Conservation (phyloP, 2,113 vertebrate genomes). For the Marcusenius ussheri region DNA sequence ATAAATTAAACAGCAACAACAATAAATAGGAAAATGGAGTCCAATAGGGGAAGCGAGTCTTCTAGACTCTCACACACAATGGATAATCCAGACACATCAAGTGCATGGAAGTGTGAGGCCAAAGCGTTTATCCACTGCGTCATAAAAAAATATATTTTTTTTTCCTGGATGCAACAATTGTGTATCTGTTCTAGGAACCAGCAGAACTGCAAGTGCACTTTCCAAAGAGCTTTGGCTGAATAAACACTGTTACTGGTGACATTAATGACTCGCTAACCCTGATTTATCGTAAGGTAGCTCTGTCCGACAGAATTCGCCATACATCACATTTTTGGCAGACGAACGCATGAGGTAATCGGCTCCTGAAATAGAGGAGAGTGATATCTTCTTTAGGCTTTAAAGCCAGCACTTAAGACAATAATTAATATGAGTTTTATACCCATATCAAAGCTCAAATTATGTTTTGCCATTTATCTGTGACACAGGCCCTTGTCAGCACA, state of each 20-base stretch:
- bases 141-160: neutral
- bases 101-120: neutral
- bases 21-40: neutral
- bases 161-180: neutral
- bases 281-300: constrained; percentile 24
- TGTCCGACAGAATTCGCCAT: constrained; percentile 18
- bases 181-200: neutral
- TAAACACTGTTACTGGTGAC: constrained; percentile 19
- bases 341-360: constrained; percentile 56
- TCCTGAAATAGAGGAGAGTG: constrained; percentile 53
- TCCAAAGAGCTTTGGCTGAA: constrained; percentile 15
- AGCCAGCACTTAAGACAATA: constrained; percentile 65
- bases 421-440: constrained; percentile 66
- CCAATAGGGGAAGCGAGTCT: neutral
- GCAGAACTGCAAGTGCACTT: neutral
- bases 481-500: constrained; percentile 50
- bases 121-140: neutral
- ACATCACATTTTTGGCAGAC: constrained; percentile 42
- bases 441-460: constrained; percentile 62
- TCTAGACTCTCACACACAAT: neutral
- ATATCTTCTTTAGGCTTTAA: constrained; percentile 54
- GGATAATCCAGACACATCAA: neutral
- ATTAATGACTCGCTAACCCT: constrained; percentile 18
- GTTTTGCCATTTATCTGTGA: constrained; percentile 56
- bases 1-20: neutral